phyloP scores from a whole-genome alignment of 2,113 vertebrate species.

The Lepus europaeus region DNA sequence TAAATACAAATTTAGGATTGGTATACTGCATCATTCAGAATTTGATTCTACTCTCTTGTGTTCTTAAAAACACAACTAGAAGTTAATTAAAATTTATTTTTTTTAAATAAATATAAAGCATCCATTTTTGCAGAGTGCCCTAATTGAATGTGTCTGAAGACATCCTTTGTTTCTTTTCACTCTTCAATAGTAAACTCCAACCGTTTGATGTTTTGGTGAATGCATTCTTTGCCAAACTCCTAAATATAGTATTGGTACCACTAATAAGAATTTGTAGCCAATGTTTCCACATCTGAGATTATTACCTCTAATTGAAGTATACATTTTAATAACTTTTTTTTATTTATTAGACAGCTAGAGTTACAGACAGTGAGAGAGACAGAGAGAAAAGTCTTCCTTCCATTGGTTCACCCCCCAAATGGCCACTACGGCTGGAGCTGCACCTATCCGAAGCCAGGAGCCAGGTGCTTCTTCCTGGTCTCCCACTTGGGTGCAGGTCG shows the following conservation, averaged over 20 bases:
- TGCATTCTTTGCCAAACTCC: neutral
- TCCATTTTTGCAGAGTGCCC: neutral
- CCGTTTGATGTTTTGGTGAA: slow-evolving; percentile 49
- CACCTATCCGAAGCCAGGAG: too few species aligned
- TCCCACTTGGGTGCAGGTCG: too few species aligned
- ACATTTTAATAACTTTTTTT: neutral
- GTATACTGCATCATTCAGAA: slow-evolving; percentile 47
- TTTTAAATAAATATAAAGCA: neutral
- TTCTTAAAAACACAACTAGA: slow-evolving; percentile 54
- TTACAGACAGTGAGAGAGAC: too few species aligned
- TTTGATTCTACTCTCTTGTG: slow-evolving; percentile 50
- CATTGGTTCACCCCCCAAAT: too few species aligned
- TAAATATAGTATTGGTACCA: neutral
- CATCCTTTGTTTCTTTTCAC: neutral
- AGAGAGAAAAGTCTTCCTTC: too few species aligned
- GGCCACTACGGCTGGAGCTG: too few species aligned
- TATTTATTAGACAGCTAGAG: too few species aligned
- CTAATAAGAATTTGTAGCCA: neutral
- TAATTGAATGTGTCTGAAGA: slow-evolving; percentile 27
- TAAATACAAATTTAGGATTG: neutral
- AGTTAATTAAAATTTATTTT: slow-evolving; percentile 71
- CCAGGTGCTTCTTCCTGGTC: too few species aligned
- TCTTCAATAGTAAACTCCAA: slow-evolving; percentile 32
- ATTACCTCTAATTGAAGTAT: slow-evolving; percentile 23
- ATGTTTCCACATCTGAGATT: neutral